Conservation (phyloP, 2,888 invertebrate genomes). For the Harpalus rufipes region DNA sequence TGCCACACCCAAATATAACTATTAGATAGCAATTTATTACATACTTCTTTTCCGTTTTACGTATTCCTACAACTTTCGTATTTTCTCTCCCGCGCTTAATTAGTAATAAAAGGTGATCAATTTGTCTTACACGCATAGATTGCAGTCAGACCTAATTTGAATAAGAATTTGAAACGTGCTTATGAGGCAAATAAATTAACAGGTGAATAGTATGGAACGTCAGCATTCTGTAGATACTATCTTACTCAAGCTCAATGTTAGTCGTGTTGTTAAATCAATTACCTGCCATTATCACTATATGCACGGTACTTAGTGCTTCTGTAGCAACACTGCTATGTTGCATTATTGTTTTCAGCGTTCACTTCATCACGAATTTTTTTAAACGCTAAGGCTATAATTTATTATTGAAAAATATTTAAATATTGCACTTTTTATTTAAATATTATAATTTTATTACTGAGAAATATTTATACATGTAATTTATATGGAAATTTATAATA, state of each 20-base stretch:
- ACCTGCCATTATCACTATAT: conserved; percentile 51
- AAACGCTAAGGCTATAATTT: neutral
- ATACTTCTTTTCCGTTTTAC: neutral
- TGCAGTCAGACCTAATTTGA: conserved; percentile 26
- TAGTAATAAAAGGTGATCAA: conserved; percentile 26
- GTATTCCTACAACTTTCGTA: neutral
- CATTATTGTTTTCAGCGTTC: neutral
- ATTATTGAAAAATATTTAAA: neutral
- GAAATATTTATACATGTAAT: neutral
- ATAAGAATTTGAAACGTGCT: conserved; percentile 41
- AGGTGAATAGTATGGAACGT: conserved; percentile 48
- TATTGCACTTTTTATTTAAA: neutral
- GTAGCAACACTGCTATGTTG: neutral
- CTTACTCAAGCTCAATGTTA: conserved; percentile 44
- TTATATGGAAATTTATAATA: neutral
- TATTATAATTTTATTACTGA: neutral
- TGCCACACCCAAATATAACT: neutral
- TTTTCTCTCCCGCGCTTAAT: neutral
- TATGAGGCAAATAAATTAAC: conserved; percentile 49
- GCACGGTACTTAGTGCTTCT: conserved; percentile 9
- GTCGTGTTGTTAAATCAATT: conserved; percentile 56
- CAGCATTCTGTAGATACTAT: conserved; percentile 52
- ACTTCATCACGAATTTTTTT: neutral
- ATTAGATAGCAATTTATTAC: neutral
- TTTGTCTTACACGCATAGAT: conserved; percentile 6